phyloP scores from a whole-genome alignment of 2,797 vertebrate genomes.

The Rachycentron canadum region DNA sequence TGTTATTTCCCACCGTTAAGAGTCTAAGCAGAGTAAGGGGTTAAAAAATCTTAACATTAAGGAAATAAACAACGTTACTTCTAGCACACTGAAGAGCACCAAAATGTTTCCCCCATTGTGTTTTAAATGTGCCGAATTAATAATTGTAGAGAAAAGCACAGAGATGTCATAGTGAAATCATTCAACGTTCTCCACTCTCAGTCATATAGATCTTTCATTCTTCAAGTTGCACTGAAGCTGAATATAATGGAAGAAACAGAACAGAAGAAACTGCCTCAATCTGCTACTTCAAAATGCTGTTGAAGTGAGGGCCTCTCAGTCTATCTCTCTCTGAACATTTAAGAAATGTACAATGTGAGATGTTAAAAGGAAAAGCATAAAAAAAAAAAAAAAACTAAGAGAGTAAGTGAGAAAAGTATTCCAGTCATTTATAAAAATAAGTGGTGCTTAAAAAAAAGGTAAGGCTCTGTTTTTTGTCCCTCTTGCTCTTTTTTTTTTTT shows the following conservation, averaged over 20 bases:
- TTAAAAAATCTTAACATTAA: neutral
- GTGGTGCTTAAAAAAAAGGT: constrained; percentile 79
- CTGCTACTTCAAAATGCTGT: constrained; percentile 59
- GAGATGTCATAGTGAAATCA: constrained; percentile 15
- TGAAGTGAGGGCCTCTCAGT: constrained; percentile 33
- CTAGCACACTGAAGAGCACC: neutral
- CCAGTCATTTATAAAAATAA: constrained; percentile 85
- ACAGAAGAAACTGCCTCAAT: constrained; percentile 61
- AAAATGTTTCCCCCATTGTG: constrained; percentile 6
- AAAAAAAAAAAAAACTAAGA: constrained; percentile 58
- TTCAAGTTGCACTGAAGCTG: constrained; percentile 61
- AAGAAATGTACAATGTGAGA: constrained; percentile 68
- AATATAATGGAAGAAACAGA: constrained; percentile 54
- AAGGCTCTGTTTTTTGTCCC: constrained; percentile 79
- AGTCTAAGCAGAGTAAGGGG: constrained; percentile 3
- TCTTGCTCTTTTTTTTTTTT: constrained; percentile 76
- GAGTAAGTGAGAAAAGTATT: constrained; percentile 71
- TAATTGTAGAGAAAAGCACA: constrained; percentile 40
- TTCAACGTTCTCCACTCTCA: constrained; percentile 54
- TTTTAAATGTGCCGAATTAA: constrained; percentile 18
- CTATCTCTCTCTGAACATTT: constrained; percentile 45
- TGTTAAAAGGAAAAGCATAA: constrained; percentile 46
- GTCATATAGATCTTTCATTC: constrained; percentile 52
- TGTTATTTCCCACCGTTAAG: neutral
- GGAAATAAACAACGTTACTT: constrained; percentile 28